Percentiles rank a stretch among this genome's conserved stretches.
Evolutionary conservation across 2,797 vertebrate species (phyloP).

Genomic region (Micrastur ruficollis): DNA sequence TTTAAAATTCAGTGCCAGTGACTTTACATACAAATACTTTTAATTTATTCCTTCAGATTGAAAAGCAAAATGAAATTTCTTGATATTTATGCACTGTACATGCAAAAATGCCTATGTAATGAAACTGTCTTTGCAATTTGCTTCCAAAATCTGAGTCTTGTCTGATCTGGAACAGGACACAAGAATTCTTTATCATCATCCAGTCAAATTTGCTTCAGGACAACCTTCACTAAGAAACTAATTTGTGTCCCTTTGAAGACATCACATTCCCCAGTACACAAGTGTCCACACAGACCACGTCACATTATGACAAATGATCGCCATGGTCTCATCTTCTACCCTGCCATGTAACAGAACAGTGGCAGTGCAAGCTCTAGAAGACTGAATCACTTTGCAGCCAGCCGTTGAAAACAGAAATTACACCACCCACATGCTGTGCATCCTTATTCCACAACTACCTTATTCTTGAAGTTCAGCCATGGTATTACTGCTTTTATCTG

Average conservation of each 20-base stretch:
- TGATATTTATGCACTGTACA: background rate
- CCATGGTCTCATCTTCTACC: background rate
- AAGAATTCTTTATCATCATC: background rate
- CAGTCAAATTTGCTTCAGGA: background rate
- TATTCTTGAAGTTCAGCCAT: background rate
- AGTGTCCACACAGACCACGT: too few species aligned
- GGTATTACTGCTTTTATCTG: background rate
- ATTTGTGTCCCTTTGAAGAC: background rate
- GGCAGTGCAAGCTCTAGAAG: background rate
- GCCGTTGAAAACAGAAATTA: rapidly evolving
- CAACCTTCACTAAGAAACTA: background rate
- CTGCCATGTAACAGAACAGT: rapidly evolving
- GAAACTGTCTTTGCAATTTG: background rate
- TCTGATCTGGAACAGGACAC: background rate
- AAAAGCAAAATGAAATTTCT: background rate
- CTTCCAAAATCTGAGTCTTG: background rate
- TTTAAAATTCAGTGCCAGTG: background rate
- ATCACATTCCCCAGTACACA: background rate
- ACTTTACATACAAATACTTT: background rate
- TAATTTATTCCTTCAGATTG: background rate
- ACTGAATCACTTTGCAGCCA: background rate
- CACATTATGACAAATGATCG: background rate
- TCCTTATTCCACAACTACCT: background rate
- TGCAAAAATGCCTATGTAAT: background rate
- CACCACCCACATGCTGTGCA: rapidly evolving